phyloP scores from a whole-genome alignment of 2,113 vertebrate species.

The Chamaetylas fuelleborni region DNA sequence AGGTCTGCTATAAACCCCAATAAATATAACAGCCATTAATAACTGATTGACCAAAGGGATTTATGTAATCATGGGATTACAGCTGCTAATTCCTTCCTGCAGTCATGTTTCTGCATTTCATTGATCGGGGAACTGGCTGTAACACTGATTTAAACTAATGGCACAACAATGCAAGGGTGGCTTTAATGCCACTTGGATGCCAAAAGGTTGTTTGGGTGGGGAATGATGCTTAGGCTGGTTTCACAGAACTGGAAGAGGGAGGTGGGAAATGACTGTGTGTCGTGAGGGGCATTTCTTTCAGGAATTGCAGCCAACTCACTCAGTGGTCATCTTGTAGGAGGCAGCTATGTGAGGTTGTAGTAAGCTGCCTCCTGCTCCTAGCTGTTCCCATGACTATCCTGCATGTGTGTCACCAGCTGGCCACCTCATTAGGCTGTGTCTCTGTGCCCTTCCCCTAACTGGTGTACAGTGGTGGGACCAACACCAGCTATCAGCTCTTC shows the following conservation, averaged over 20 bases:
- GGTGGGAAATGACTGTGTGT: neutral
- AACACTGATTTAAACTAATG: conserved; percentile 52
- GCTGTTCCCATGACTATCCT: rapidly evolving
- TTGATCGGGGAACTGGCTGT: conserved; percentile 38
- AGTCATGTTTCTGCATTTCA: conserved; percentile 43
- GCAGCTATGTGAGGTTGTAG: rapidly evolving
- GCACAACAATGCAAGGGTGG: neutral
- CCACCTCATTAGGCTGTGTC: neutral
- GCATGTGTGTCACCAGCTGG: neutral
- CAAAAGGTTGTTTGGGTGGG: neutral
- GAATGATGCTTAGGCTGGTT: neutral
- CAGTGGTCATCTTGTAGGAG: neutral
- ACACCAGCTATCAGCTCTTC: neutral
- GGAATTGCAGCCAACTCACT: neutral
- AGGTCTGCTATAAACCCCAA: conserved; percentile 56
- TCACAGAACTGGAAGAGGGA: neutral
- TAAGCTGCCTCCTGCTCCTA: neutral
- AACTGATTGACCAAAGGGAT: conserved; percentile 50
- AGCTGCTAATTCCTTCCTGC: conserved; percentile 44
- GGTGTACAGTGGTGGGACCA: neutral
- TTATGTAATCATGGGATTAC: conserved; percentile 57
- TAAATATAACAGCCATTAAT: conserved; percentile 56
- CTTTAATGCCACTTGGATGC: neutral
- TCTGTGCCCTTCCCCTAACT: neutral
- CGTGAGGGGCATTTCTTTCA: neutral